phyloP scores from a whole-genome alignment of 2,113 vertebrate species.

The Syngnathus typhle region DNA sequence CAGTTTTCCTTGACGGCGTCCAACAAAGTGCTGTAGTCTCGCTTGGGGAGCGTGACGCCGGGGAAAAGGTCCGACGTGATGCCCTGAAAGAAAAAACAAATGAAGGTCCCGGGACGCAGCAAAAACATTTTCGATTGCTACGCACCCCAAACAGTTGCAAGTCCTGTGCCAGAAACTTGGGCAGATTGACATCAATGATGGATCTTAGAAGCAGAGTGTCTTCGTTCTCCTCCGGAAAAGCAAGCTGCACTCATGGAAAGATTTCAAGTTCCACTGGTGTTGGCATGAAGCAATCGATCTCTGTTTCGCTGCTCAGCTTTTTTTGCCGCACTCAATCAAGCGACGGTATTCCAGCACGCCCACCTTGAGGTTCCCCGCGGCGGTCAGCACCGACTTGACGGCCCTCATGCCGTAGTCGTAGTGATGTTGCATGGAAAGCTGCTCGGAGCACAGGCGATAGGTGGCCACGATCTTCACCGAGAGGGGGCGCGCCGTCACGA shows the following conservation, averaged over 20 bases:
- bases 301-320: too few species aligned
- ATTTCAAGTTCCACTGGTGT: too few species aligned
- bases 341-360: not conserved
- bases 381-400: slow-evolving; percentile 86
- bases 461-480: slow-evolving; percentile 88
- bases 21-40: slow-evolving; percentile 78
- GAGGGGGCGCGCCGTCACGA: slow-evolving; percentile 81
- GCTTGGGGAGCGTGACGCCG: slow-evolving; percentile 80
- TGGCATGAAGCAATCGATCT: too few species aligned
- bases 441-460: slow-evolving; percentile 82
- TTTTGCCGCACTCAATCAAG: not conserved
- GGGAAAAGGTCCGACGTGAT: slow-evolving; percentile 91
- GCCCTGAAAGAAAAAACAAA: slow-evolving; percentile 66
- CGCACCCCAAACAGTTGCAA: slow-evolving; percentile 87
- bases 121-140: not conserved
- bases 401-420: slow-evolving; percentile 91
- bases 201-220: slow-evolving; percentile 84
- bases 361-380: slow-evolving; percentile 88
- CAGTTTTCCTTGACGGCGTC: slow-evolving; percentile 79
- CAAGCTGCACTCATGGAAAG: slow-evolving; percentile 64
- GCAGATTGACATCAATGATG: slow-evolving; percentile 88
- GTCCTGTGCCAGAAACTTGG: slow-evolving; percentile 87
- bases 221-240: slow-evolving; percentile 84
- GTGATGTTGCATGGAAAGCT: slow-evolving; percentile 84
- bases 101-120: too few species aligned